Evolutionary conservation across 2,888 invertebrate species (phyloP), one percentile per base, ranked within the genome.

Genomic region (Dicyrtomina minuta): DNA sequence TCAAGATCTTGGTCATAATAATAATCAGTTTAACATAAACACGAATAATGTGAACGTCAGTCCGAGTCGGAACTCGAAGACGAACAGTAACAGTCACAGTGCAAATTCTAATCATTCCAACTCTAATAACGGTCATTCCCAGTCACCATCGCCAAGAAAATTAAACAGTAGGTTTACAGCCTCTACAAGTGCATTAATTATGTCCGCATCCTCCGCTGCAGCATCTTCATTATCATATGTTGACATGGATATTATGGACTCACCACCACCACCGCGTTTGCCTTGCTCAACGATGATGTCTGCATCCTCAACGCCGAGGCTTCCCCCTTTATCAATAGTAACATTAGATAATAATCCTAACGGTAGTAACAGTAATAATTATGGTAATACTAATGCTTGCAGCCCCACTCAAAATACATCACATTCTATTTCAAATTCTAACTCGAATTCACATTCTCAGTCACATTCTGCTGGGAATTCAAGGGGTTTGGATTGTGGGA

Each of bases 91-190:
- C 13, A 46, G 49, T 46, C n/a, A 5, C 5, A 46, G 5, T 6
- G 2, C 5, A 4, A 55, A 27, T 27, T 15, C 5, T n/a, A n/a
- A n/a, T n/a, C n/a, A n/a, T n/a, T n/a, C n/a, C n/a, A n/a, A n/a
- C n/a, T n/a, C n/a, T n/a, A n/a, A n/a, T n/a, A n/a, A n/a, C n/a
- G n/a, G n/a, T n/a, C n/a, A n/a, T n/a, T 33, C 33, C n/a, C 2
- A 5, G 3, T 46, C 46, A 46, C 46, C 46, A 12, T 64, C 53
- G 3, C 64, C 64, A n/a, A 51, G 64, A 15, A 64, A 51, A 20
- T 1, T 22, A 13, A 64, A 64, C 20, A 64, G 17, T 17, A 17
- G 64, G 1, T 64, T 55, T 22, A 64, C 64, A 33, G 22, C 64
- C 2, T 53, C 64, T 0, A 8, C 39, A n/a, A 39, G 41, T 17